Base-by-base conservation (phyloP, 2,888 invertebrate species). In the Drosophila affinis region DNA sequence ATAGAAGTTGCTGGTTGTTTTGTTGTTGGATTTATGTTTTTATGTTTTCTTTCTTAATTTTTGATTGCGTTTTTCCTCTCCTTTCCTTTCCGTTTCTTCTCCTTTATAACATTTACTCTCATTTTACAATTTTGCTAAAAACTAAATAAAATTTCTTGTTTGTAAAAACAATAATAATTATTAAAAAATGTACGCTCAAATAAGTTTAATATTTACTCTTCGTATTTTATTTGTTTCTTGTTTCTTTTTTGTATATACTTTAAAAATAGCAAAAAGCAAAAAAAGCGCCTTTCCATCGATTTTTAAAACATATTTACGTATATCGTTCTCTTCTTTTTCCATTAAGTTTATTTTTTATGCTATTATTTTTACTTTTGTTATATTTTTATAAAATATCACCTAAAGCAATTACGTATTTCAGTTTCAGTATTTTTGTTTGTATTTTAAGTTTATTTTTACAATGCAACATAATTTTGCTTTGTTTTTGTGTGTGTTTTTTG, bases 71-170 rank as follows among this genome's bases (percentile, higher is more conserved):
- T 82, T 85, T 78, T 71, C 71, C 70, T 80, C 71, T 79, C 72
- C 39, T 39, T 39, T 39, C 39, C 6, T 39, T 39, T 39, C 39
- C 27, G 7, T 29, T 64, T 62, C 51, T 65, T 54, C 62, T 79
- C 81, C 87, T 86, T 62, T 62, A 62, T 70, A 71, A 72, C 72
- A 72, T 71, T 72, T 62, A 72, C 49, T 76, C 64, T 91, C 79
- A 91, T 90, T 90, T 90, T 91, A 91, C 91, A 91, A 91, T 91
- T 91, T 91, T 85, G 91, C 91, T 91, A 91, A 90, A 85, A 91
- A 90, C 91, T 91, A 91, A 91, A 88, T 89, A 83, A 87, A 83
- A 87, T 57, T 53, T 54, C 76, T 79, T 76, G 69, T 77, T 84
- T 84, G 69, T 75, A 76, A 74, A 86, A 89, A 88, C 87, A 87